Evolutionary conservation across 2,113 vertebrate species (phyloP).

Genomic region (Podarcis cretensis): DNA sequence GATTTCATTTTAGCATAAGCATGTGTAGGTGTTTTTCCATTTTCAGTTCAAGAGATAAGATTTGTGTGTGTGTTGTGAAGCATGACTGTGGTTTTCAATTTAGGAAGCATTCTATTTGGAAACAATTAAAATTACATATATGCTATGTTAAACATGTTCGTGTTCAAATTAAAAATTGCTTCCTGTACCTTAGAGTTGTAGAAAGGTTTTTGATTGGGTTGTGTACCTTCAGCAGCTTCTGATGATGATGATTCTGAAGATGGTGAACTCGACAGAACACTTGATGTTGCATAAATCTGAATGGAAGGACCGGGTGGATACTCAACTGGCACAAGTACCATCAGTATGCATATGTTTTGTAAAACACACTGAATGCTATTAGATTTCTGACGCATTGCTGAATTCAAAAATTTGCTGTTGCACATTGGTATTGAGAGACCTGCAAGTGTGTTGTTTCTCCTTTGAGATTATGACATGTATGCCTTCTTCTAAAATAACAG

Average conservation of each 20-base stretch:
- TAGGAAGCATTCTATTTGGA: neutral
- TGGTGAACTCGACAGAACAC: conserved; percentile 78
- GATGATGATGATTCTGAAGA: conserved; percentile 85
- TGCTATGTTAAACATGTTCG: neutral
- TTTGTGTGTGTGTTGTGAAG: neutral
- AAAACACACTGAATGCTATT: conserved; percentile 65
- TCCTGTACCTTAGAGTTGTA: neutral
- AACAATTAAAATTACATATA: neutral
- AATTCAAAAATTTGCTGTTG: conserved; percentile 68
- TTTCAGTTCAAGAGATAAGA: neutral
- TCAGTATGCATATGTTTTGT: conserved; percentile 62
- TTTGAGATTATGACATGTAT: conserved; percentile 65
- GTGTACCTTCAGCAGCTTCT: conserved; percentile 81
- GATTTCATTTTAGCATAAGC: neutral
- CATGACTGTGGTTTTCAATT: neutral
- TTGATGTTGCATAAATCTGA: conserved; percentile 72
- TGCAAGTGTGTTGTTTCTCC: conserved; percentile 59
- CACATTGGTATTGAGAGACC: conserved; percentile 61
- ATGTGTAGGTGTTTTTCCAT: neutral
- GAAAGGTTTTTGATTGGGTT: conserved; percentile 60
- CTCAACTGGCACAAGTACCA: conserved; percentile 66
- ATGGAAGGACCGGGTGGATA: conserved; percentile 66
- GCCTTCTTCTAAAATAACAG: conserved; percentile 66
- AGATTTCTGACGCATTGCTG: conserved; percentile 63
- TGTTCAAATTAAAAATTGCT: conserved; percentile 4